Base-by-base conservation (phyloP, 2,113 vertebrate genomes). In the Eonycteris spelaea region DNA sequence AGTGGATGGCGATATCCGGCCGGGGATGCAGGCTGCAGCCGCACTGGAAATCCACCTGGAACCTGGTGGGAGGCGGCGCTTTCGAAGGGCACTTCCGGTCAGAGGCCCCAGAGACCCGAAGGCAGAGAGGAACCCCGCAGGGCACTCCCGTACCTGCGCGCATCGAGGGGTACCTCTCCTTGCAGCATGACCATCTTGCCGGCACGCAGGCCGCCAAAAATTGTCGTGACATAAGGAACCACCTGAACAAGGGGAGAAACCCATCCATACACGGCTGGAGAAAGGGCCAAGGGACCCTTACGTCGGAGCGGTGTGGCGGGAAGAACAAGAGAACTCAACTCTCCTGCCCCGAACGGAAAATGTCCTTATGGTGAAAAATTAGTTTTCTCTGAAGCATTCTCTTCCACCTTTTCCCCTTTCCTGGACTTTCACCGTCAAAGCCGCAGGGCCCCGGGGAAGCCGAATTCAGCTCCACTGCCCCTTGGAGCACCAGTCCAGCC, bases 1-100 rank as follows among this genome's bases (percentile, higher is more conserved):
- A 99, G 97, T 99, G 99, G 79, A 99, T 97, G 38, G 98, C 98
- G 11, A 99, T 98, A 33, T 99, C 99, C 0, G 99, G 99, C n/a
- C 97, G 97, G 11, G 99, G 99, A 19, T 97, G 95, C 74, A 98
- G 86, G 93, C 99, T 99, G 98, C 98, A 99, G 70, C 99, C 99
- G 0, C 98, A 99, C 35, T 98, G 98, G 14, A 99, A 97, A 63
- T 99, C 99, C 30, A 99, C 97, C 97, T 99, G 99, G 94, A 99
- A 99, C 98, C 99, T 99, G 85, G 40, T 3, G 0, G 77, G 28
- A 11, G 11, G 38, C 6, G 38, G 59, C 22, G 53, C 26, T n/a
- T 28, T 18, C 11, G 4, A 3, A 38, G 24, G 51, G 10, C 35
- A 6, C 45, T 15, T 38, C 15, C 0, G 0, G 9, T 14, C 55